Evolutionary conservation across 23 tunicate genomes (phyloP), one percentile per base, ranked within the genome.

Genomic region (Diplosoma virens): DNA sequence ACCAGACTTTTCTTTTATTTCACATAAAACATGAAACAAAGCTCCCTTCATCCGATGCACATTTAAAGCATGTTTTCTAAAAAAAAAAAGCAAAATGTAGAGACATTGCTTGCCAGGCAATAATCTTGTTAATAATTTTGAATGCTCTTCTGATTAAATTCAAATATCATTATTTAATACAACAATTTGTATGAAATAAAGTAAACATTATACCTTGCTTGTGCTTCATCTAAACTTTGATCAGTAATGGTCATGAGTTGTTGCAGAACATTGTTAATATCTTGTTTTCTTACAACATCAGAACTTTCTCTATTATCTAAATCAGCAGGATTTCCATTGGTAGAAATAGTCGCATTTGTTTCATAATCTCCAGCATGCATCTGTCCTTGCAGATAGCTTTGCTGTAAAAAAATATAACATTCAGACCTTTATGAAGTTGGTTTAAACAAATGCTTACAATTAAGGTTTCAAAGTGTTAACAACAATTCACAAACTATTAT

Each of bases 21-120:
- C 99, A 76, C 99, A 95, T 0, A 95, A 80, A 50, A 95, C 99
- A 75, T 82, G 89, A 55, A 95, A 95, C 32, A 95, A 63, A n/a
- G 99, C 99, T 70, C 95, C 95, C 73, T 95, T 95, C 96, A 95
- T 89, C 30, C 99, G 87, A 58, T 95, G 99, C 25, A 95, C 85
- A 50, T 95, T 95, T 33, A 95, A 59, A 9, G 96, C 96, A 59
- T 95, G 99, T 71, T 95, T 95, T 69, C 99, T 92, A 69, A 30
- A 71, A 55, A 33, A 3, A 67, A 46, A 41, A 66, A 59, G 28
- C n/a, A n/a, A n/a, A n/a, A n/a, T n/a, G n/a, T n/a, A n/a, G n/a
- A n/a, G n/a, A n/a, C n/a, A n/a, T n/a, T n/a, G n/a, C n/a, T n/a
- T n/a, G n/a, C n/a, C n/a, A n/a, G n/a, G n/a, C n/a, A n/a, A n/a